These are phyloP conservation scores for Vireo griseus DNA, from an alignment of 2,797 vertebrate genomes.

Conservation along the genomic window DNA sequence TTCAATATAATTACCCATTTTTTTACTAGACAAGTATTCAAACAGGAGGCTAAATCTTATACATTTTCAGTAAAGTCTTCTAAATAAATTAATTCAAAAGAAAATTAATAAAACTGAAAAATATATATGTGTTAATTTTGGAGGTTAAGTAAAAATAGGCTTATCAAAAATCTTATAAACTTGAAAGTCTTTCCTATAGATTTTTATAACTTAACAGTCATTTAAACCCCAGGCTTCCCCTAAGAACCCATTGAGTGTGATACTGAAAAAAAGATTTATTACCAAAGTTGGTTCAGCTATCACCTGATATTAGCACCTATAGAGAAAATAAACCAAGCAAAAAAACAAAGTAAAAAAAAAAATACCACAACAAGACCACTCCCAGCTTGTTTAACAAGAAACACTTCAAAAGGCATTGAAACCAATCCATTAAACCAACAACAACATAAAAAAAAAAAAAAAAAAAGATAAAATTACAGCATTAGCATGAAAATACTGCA, in stretches of 20 bases:
- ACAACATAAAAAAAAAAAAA: not conserved
- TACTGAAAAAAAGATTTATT: not conserved
- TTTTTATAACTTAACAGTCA: not conserved
- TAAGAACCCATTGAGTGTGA: not conserved
- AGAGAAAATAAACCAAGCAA: not conserved
- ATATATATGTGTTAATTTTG: not conserved
- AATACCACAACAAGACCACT: not conserved
- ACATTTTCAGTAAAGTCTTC: not conserved
- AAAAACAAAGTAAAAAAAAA: rapidly evolving
- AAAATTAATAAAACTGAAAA: not conserved
- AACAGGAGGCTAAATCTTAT: not conserved
- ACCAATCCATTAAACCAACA: not conserved
- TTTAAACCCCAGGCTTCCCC: not conserved
- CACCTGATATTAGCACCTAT: not conserved
- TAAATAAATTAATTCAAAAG: not conserved
- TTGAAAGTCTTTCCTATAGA: not conserved
- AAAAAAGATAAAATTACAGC: not conserved
- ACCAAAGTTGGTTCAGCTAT: not conserved
- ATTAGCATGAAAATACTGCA: conserved; percentile 40
- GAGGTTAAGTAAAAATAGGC: not conserved
- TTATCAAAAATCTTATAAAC: not conserved
- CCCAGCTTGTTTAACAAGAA: not conserved
- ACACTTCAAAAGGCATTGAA: conserved; percentile 16
- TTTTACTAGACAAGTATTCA: not conserved
- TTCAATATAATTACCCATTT: not conserved